These are phyloP conservation scores for Elaphurus davidianus DNA, from an alignment of 2,113 vertebrate genomes.

Conservation along the genomic window DNA sequence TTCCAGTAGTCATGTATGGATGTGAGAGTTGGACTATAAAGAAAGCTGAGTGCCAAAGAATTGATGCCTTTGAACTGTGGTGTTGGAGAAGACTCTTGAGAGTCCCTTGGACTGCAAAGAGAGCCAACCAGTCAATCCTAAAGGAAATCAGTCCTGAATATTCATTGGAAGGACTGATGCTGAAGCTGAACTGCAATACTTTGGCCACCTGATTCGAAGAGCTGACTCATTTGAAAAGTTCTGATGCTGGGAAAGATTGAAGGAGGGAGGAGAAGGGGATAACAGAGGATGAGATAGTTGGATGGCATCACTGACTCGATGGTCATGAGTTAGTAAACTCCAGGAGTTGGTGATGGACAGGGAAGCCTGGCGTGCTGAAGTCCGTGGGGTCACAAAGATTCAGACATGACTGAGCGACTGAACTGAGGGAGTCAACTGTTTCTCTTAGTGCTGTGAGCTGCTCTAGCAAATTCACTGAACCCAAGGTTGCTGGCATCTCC, in stretches of 20 bases:
- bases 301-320: neutral
- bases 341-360: neutral
- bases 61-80: neutral
- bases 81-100: neutral
- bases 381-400: neutral
- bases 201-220: neutral
- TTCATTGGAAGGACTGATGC: neutral
- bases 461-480: neutral
- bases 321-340: neutral
- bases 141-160: neutral
- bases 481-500: neutral
- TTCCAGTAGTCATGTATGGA: neutral
- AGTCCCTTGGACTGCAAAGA: neutral
- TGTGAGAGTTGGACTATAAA: neutral
- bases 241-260: neutral
- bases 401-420: neutral
- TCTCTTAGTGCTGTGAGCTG: neutral
- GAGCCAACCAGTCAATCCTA: neutral
- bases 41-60: rapidly evolving
- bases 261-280: rapidly evolving
- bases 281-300: neutral
- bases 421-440: neutral
- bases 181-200: neutral
- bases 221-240: neutral
- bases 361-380: neutral